Conservation (phyloP, 2,113 vertebrate species). For the Oncorhynchus mykiss region DNA sequence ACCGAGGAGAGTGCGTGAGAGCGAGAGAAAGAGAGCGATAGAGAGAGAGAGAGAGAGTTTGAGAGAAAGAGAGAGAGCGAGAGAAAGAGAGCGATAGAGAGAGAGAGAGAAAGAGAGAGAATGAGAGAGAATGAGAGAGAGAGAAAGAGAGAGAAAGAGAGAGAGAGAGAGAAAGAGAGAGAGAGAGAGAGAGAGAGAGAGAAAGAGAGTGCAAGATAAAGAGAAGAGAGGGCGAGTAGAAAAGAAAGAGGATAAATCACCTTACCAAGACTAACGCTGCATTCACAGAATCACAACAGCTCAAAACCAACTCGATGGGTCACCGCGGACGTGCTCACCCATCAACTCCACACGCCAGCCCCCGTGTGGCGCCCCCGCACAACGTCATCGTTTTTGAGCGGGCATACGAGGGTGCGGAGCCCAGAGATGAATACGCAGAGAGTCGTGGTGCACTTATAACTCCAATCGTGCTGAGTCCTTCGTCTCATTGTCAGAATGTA, state of each 20-base stretch:
- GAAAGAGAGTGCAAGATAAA: not conserved
- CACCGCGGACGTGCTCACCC: too few relatives aligned
- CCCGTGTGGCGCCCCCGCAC: too few relatives aligned
- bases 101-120: not conserved
- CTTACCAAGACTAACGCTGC: too few relatives aligned
- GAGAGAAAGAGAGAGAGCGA: not conserved
- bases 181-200: not conserved
- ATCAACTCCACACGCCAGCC: too few relatives aligned
- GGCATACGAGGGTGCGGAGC: too few relatives aligned
- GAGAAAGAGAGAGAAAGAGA: fast-evolving
- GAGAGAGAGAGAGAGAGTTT: not conserved
- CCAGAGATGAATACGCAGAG: too few relatives aligned
- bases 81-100: not conserved
- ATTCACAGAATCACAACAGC: too few relatives aligned
- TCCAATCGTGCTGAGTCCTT: not conserved
- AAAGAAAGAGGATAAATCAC: not conserved
- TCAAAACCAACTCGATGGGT: too few relatives aligned
- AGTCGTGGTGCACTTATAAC: not conserved
- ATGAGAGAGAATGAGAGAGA: not conserved
- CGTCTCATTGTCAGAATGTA: not conserved
- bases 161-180: not conserved
- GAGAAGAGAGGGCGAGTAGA: not conserved
- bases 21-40: not conserved
- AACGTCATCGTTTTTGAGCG: too few relatives aligned
- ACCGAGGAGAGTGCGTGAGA: not conserved